Evolutionary conservation across 2,797 vertebrate species (phyloP), one percentile per base, ranked within the genome.

Genomic region (Hydrocynus forskahlii): DNA sequence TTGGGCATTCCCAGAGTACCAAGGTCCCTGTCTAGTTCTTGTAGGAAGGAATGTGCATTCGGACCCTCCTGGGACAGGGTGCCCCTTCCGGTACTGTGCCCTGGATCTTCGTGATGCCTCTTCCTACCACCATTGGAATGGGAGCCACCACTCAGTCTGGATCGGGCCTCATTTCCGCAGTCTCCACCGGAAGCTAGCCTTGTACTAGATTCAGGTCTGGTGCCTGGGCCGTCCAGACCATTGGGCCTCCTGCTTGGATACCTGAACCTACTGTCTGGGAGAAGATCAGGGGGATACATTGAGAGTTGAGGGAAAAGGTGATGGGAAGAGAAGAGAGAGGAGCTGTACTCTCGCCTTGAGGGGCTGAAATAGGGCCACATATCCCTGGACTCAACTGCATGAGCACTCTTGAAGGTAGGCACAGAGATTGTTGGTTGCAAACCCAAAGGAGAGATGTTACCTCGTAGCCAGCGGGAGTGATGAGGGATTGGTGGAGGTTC

Each of bases 41-140:
- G 93, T 83, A 89, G 88, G 79, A 91, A 94, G 92, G 91, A 94
- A 93, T 94, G 94, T 93, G 90, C 80, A 86, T 92, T 92, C 69
- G 86, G 81, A 75, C 76, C 88, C 86, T 88, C 88, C 86, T 88
- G 91, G 84, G 89, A 87, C 84, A 90, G 88, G 17, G 82, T 14
- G 77, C 90, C 88, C 75, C 85, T 89, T 74, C 82, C 59, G 74
- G 88, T 66, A 85, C 54, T 29, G 59, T 86, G 76, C 84, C 81
- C 54, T 57, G 89, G 75, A 40, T 93, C 93, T 40, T 94, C 94
- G 60, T 90, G 92, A 79, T 91, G 91, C 81, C 91, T 91, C 84
- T 92, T 91, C 74, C 92, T 93, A 50, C 93, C 94, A 0, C 93
- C 94, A 0, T 94, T 95, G 80, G 91, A 87, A 59, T 94, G 92